Percentiles rank a stretch among this genome's conserved stretches.
These are phyloP conservation scores for Eulimnadia texana DNA, from an alignment of 1,140 invertebrate genomes.

Conservation along the genomic window DNA sequence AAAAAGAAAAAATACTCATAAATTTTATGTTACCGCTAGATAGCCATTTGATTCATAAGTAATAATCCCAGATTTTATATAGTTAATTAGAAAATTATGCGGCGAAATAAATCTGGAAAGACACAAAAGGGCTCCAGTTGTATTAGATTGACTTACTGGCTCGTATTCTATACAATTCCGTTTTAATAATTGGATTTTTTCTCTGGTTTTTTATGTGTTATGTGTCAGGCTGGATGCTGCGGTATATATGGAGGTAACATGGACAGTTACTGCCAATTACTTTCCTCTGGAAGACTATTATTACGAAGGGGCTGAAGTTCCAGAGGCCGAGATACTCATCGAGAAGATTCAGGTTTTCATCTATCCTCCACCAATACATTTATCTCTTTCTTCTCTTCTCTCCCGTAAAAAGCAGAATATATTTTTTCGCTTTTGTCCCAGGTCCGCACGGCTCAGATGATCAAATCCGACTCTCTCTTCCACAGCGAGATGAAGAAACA, in stretches of 20 bases:
- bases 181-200: neutral
- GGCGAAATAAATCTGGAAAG: neutral
- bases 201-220: too few relatives aligned
- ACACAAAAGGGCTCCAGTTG: neutral
- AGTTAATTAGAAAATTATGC: neutral
- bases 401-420: neutral
- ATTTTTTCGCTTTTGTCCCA: neutral
- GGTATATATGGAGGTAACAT: conserved; percentile 1
- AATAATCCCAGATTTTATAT: too few relatives aligned
- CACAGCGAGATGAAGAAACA: neutral
- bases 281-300: conserved; percentile 11
- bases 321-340: conserved; percentile 13
- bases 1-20: too few relatives aligned
- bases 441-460: conserved; percentile 9
- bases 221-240: neutral
- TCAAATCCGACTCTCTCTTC: conserved; percentile 6
- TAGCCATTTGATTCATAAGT: too few relatives aligned
- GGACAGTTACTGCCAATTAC: conserved; percentile 13
- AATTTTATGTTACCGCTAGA: too few relatives aligned
- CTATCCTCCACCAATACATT: neutral
- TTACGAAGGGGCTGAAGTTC: conserved; percentile 15
- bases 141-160: neutral
- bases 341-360: conserved; percentile 11
- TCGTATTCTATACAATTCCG: neutral
- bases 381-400: neutral